Percentiles rank a stretch among this genome's conserved stretches.
Conservation (phyloP, 2,113 vertebrate genomes). For the Lonchura striata region DNA sequence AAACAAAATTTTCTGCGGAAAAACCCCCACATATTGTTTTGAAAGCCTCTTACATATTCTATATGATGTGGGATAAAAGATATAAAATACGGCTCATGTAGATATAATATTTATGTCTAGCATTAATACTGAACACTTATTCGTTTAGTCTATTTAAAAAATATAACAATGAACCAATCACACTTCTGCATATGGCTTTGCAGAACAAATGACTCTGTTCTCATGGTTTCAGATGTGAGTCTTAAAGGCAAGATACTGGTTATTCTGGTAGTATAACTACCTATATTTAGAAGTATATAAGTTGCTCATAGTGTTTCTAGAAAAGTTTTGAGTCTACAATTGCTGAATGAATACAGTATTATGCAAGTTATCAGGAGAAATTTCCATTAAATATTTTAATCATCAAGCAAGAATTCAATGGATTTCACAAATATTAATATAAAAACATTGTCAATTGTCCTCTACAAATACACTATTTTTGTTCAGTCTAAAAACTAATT, state of each 20-base stretch:
- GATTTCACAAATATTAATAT: neutral
- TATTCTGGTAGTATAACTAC: neutral
- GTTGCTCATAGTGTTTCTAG: neutral
- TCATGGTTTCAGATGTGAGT: neutral
- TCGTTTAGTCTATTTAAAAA: neutral
- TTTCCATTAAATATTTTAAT: neutral
- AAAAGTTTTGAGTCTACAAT: neutral
- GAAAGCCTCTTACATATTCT: neutral
- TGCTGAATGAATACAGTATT: neutral
- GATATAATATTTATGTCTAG: neutral
- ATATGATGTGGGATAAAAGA: rapidly evolving
- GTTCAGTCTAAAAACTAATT: neutral
- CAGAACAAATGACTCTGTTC: neutral
- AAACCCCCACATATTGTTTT: rapidly evolving
- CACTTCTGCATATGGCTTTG: neutral
- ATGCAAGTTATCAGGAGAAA: neutral
- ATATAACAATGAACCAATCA: rapidly evolving
- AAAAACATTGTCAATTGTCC: neutral
- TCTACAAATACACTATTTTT: neutral
- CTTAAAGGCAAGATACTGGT: neutral
- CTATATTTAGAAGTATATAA: neutral
- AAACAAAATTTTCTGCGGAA: neutral
- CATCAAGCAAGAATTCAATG: neutral
- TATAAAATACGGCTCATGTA: neutral
- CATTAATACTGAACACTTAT: neutral